Evolutionary conservation across 2,888 invertebrate species (phyloP).

Genomic region (Scaptomyza flava): DNA sequence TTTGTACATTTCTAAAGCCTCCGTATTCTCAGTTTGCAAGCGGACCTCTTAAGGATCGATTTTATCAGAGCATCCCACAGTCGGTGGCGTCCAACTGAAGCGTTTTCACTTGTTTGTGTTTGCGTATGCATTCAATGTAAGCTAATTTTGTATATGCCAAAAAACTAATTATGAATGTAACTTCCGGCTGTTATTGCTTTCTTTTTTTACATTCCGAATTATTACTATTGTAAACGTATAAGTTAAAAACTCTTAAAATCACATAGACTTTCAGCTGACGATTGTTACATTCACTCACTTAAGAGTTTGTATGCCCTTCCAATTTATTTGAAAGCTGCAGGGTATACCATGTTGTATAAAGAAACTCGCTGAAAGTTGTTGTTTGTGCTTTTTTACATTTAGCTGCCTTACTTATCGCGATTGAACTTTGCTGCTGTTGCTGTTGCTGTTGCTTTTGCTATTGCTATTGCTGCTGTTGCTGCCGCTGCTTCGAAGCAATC

Average conservation of each 20-base stretch:
- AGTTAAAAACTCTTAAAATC: neutral
- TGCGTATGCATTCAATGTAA: too few species aligned
- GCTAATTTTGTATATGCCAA: too few species aligned
- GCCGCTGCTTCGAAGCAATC: slow-evolving; percentile 50
- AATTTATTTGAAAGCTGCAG: slow-evolving; percentile 51
- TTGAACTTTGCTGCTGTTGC: slow-evolving; percentile 74
- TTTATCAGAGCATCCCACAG: too few species aligned
- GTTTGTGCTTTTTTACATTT: slow-evolving; percentile 15
- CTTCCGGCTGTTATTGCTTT: too few species aligned
- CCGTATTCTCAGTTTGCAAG: too few species aligned
- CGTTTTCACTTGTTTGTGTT: too few species aligned
- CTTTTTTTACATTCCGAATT: neutral
- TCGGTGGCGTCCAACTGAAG: too few species aligned
- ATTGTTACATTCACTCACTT: slow-evolving; percentile 44
- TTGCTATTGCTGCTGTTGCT: slow-evolving; percentile 31
- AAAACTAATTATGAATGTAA: too few species aligned
- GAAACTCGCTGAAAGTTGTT: slow-evolving; percentile 35
- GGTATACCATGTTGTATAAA: slow-evolving; percentile 63
- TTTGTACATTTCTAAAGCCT: too few species aligned
- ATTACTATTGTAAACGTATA: too few species aligned
- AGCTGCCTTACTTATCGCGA: slow-evolving; percentile 60
- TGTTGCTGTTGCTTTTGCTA: slow-evolving; percentile 30
- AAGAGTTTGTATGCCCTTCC: slow-evolving; percentile 64
- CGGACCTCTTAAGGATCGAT: too few species aligned
- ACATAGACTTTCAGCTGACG: slow-evolving; percentile 12